Conservation (phyloP, 2,888 invertebrate species). For the Coleophora flavipennella region DNA sequence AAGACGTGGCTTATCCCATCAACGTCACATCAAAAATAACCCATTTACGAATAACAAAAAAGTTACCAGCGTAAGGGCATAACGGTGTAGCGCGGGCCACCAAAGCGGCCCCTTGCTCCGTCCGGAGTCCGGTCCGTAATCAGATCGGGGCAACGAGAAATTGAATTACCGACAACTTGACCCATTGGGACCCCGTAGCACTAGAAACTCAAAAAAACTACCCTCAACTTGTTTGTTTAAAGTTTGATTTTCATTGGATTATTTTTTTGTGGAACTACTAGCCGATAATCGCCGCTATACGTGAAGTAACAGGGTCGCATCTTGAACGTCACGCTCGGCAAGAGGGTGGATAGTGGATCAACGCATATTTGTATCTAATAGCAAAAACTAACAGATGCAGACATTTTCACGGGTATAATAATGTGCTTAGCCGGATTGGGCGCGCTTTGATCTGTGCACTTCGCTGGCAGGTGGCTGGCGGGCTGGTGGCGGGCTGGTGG, state of each 20-base stretch:
- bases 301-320: slow-evolving; percentile 5
- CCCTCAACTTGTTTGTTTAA: not conserved
- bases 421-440: slow-evolving; percentile 64
- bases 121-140: slow-evolving; percentile 50
- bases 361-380: slow-evolving; percentile 68
- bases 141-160: slow-evolving; percentile 61
- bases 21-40: no score
- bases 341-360: slow-evolving; percentile 51
- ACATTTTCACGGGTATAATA: slow-evolving; percentile 69
- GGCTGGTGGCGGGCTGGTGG: slow-evolving; percentile 20
- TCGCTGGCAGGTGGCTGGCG: slow-evolving; percentile 17
- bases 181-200: slow-evolving; percentile 31
- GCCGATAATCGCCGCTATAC: no score
- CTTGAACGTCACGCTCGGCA: slow-evolving; percentile 15
- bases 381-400: slow-evolving; percentile 69
- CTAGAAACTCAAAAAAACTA: slow-evolving; percentile 3
- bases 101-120: slow-evolving; percentile 39
- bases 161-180: slow-evolving; percentile 63
- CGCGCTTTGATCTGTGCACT: slow-evolving; percentile 53
- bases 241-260: no score
- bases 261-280: no score
- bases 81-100: slow-evolving; percentile 22
- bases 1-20: no score
- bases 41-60: not conserved
- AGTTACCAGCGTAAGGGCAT: not conserved